phyloP scores from a whole-genome alignment of 2,113 vertebrate species.

The Gymnorhina tibicen region DNA sequence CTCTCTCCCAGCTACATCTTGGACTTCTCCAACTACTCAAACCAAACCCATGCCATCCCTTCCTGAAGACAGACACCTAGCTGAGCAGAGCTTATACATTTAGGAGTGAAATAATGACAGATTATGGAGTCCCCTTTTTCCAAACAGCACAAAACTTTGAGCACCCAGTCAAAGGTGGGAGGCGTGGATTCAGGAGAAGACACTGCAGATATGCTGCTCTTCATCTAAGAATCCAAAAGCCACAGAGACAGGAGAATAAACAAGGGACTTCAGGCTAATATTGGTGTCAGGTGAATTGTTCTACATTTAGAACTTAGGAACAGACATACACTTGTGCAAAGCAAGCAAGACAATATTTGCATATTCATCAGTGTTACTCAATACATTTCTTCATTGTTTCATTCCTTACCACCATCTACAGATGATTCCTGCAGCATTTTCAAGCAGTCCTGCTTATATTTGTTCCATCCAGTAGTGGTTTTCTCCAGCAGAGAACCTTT shows the following conservation, averaged over 20 bases:
- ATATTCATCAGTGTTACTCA: background rate
- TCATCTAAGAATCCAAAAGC: background rate
- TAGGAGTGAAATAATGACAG: background rate
- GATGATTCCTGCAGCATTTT: slow-evolving; percentile 65
- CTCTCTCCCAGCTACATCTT: background rate
- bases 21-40: background rate
- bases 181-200: background rate
- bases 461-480: slow-evolving; percentile 77
- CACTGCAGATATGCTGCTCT: background rate
- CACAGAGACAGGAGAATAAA: background rate
- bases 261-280: background rate
- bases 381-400: background rate
- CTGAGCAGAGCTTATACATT: background rate
- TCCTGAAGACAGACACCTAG: background rate
- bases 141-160: background rate
- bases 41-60: background rate
- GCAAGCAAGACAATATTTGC: background rate
- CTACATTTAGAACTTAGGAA: background rate
- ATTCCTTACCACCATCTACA: slow-evolving; percentile 71
- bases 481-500: slow-evolving; percentile 80
- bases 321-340: background rate
- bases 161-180: background rate
- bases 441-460: slow-evolving; percentile 85
- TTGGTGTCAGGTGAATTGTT: background rate
- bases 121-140: background rate